Percentiles rank a stretch among this genome's conserved stretches.
Conservation (phyloP, 2,113 vertebrate genomes). For the Prunella himalayana region DNA sequence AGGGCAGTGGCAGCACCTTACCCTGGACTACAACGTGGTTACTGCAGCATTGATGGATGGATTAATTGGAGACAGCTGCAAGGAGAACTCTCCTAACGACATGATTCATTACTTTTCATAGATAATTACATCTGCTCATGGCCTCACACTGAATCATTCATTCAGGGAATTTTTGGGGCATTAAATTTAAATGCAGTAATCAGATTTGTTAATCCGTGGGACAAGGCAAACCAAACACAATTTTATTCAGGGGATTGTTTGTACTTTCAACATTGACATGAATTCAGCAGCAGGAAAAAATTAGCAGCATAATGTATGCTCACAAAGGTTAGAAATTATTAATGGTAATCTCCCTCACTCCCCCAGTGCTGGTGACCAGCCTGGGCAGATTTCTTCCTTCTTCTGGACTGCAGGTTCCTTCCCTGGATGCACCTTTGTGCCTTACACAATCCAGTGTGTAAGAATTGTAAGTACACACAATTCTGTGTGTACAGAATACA, state of each 20-base stretch:
- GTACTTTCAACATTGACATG: neutral
- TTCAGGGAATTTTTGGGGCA: constrained; percentile 33
- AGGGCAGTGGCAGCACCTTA: neutral
- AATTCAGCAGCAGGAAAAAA: constrained; percentile 35
- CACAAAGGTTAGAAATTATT: neutral
- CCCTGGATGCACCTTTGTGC: neutral
- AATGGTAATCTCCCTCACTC: neutral
- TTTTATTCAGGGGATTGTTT: neutral
- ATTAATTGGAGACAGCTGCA: constrained; percentile 64
- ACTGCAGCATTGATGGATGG: neutral
- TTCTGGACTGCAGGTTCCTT: neutral
- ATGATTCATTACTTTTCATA: constrained; percentile 62
- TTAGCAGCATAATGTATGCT: neutral
- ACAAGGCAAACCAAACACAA: constrained; percentile 46
- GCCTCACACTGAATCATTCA: constrained; percentile 48
- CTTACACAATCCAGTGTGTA: neutral
- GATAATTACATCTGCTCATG: constrained; percentile 56
- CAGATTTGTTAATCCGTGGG: constrained; percentile 46
- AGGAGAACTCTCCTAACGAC: neutral
- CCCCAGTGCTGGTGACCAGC: neutral
- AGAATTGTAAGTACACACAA: too few species aligned
- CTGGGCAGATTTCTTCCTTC: neutral
- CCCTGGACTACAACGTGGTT: rapidly evolving
- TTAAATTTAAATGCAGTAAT: constrained; percentile 51
- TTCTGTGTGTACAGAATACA: too few species aligned